These are phyloP conservation scores for Notiomystis cincta DNA, from an alignment of 2,113 vertebrate genomes.

Conservation along the genomic window DNA sequence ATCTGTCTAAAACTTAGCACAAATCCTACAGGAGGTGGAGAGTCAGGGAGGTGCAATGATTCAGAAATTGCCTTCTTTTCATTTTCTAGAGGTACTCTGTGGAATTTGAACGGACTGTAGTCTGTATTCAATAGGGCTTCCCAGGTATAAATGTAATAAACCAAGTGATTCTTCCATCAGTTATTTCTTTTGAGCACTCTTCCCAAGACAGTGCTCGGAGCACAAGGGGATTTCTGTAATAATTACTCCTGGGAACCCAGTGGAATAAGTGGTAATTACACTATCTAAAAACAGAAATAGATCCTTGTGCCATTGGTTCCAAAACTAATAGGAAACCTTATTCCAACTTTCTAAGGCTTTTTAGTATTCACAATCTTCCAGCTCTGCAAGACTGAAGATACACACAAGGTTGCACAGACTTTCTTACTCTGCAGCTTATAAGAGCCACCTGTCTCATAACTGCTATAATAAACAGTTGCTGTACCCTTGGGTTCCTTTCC, in stretches of 20 bases:
- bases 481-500: neutral
- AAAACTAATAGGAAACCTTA: neutral
- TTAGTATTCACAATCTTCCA: neutral
- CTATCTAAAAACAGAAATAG: constrained; percentile 4
- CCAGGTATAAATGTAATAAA: neutral
- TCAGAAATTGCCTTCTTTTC: neutral
- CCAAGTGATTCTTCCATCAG: neutral
- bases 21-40: neutral
- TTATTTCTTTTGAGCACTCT: neutral
- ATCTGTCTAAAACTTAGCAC: neutral
- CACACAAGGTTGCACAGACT: neutral
- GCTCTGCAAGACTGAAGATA: neutral
- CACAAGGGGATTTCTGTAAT: constrained; percentile 22
- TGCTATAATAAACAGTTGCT: neutral
- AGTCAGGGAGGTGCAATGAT: neutral
- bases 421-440: neutral
- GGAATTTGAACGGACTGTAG: neutral
- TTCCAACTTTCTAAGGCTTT: neutral
- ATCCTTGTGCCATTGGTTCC: neutral
- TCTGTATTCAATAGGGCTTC: neutral
- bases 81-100: neutral
- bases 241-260: constrained; percentile 28
- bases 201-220: neutral
- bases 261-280: constrained; percentile 35
- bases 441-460: neutral